A percentile compares a stretch with the other conserved stretches of the same genome.
Evolutionary conservation across 2,113 vertebrate genomes (phyloP).

Genomic region (Pterocles burchelli): DNA sequence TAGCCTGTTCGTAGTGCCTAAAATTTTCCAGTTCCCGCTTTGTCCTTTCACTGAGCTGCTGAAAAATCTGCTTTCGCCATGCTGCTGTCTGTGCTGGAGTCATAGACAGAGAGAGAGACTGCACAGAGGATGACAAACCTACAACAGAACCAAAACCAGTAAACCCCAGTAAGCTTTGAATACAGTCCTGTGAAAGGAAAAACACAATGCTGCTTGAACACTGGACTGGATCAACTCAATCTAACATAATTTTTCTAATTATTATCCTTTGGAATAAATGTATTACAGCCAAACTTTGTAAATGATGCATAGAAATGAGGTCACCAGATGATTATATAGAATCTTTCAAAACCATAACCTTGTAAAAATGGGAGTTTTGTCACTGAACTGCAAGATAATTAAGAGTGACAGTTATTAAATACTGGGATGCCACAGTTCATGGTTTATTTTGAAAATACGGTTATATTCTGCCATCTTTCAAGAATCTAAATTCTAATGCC

Average conservation of each 20-base stretch:
- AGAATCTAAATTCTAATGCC: background rate
- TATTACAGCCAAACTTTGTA: background rate
- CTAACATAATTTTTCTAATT: background rate
- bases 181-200: background rate
- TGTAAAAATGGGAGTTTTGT: background rate
- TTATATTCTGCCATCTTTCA: background rate
- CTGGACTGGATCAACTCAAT: background rate
- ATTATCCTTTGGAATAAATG: background rate
- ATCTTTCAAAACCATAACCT: background rate
- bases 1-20: constrained; percentile 91
- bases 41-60: constrained; percentile 91
- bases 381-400: background rate
- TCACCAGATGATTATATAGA: background rate
- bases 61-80: constrained; percentile 94
- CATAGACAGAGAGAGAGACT: constrained; percentile 86
- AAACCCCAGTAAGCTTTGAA: background rate
- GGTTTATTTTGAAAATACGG: background rate
- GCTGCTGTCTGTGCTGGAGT: constrained; percentile 87
- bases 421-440: background rate
- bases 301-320: background rate
- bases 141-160: background rate
- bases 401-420: background rate
- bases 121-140: constrained; percentile 83
- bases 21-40: constrained; percentile 94
- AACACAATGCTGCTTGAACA: background rate